phyloP scores from a whole-genome alignment of 2,797 vertebrate species.

The Dendrocincla tyrannina region DNA sequence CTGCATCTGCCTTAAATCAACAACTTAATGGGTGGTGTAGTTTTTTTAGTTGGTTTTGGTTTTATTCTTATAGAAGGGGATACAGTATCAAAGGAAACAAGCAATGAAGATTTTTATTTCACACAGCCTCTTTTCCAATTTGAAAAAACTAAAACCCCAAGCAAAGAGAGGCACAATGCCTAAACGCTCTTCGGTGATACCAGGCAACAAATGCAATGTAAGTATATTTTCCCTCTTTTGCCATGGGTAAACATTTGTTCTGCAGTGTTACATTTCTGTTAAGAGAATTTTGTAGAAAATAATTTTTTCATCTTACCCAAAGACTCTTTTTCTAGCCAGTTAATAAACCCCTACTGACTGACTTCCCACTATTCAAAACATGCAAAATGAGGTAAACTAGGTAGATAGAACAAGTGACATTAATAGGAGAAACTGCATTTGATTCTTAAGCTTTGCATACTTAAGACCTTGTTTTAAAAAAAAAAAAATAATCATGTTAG shows the following conservation, averaged over 20 bases:
- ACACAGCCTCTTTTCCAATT: not conserved
- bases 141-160: not conserved
- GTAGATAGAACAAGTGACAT: not conserved
- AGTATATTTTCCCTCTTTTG: not conserved
- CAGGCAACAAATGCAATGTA: not conserved
- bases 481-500: not conserved
- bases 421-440: not conserved
- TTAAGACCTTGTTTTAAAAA: not conserved
- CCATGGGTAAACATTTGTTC: not conserved
- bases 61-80: not conserved
- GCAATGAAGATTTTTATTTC: not conserved
- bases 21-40: not conserved
- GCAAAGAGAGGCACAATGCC: not conserved
- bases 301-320: not conserved
- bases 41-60: not conserved
- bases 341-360: not conserved
- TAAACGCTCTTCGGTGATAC: not conserved
- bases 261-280: not conserved
- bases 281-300: not conserved
- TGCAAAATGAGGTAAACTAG: not conserved
- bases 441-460: not conserved
- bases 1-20: slow-evolving; percentile 38
- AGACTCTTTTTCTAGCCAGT: not conserved
- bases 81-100: not conserved
- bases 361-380: not conserved